These are phyloP conservation scores for Setipinna tenuifilis DNA, from an alignment of 2,797 vertebrate species.

Conservation along the genomic window DNA sequence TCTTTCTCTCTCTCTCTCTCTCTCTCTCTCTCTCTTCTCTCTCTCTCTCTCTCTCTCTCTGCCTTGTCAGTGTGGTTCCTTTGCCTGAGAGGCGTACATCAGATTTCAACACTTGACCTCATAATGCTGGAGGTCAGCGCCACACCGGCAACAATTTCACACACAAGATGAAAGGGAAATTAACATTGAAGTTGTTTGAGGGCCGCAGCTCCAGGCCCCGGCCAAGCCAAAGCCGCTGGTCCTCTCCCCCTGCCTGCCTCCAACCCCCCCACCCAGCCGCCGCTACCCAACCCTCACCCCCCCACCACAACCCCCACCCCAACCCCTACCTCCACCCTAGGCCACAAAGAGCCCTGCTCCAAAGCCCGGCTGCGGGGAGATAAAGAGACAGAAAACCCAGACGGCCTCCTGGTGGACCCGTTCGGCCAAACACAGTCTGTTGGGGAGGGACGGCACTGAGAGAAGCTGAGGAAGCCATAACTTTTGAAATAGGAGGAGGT, in stretches of 20 bases:
- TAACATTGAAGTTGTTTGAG: conserved; percentile 65
- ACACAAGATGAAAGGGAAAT: conserved; percentile 69
- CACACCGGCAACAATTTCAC: conserved; percentile 67
- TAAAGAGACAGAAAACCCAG: conserved; percentile 48
- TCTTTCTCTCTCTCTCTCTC: neutral
- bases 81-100: conserved; percentile 67
- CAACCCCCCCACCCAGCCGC: neutral
- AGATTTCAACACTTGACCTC: conserved; percentile 67
- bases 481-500: conserved; percentile 30
- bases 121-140: conserved; percentile 62
- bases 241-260: conserved; percentile 32
- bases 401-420: conserved; percentile 49
- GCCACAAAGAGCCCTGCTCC: conserved; percentile 51
- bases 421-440: conserved; percentile 35
- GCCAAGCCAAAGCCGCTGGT: conserved; percentile 61
- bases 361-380: conserved; percentile 47
- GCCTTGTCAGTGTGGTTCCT: conserved; percentile 73
- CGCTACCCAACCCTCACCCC: neutral
- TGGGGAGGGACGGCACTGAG: conserved; percentile 37
- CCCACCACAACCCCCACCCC: conserved; percentile 40
- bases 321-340: conserved; percentile 49
- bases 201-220: conserved; percentile 56
- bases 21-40: conserved; percentile 18
- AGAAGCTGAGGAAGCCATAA: conserved; percentile 35
- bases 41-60: conserved; percentile 63